Evolutionary conservation across 2,888 invertebrate species (phyloP), one percentile per base, ranked within the genome.

Genomic region (Tolmerus cingulatus): DNA sequence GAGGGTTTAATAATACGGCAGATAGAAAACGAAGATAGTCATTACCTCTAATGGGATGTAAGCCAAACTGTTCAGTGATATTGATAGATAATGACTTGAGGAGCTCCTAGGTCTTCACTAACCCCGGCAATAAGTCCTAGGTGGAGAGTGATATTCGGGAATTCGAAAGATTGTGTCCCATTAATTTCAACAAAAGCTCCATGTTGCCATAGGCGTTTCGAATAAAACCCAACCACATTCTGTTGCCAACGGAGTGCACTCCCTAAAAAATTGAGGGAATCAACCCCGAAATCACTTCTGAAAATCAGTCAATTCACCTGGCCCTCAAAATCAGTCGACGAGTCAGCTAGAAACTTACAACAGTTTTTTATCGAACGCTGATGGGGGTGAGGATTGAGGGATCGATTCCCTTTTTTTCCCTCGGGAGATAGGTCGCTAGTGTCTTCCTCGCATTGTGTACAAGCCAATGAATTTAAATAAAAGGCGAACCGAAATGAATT

Each of bases 381-480:
- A 27, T 51, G n/a, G n/a, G 27, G 66, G 55, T 55, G 19, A 19
- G 66, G 66, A 66, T 51, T 46, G 43, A 46, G 66, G 19, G 27
- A 66, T 66, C 23, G 66, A 27, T 23, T 23, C 27, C 7, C 27
- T 8, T 34, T 34, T n/a, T 66, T 12, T 19, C 19, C 66, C 23
- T 66, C 3, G 27, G 66, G 19, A 23, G 66, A 66, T 66, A 66
- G 27, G 12, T 27, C 27, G 66, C 23, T 27, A 9, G 9, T 23
- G 40, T 46, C 78, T n/a, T 37, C 43, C 37, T 78, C 23, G 40
- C 9, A 40, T 78, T 78, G 78, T 78, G 23, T 19, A 78, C 78
- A 78, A 43, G 78, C 78, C 78, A 78, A 78, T 78, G 78, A 46
- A 78, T 78, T 78, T 78, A 78, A 78, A 78, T 78, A 78, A 78